Conservation (phyloP, 1,140 invertebrate genomes). For the Conopomorpha cramerella region DNA sequence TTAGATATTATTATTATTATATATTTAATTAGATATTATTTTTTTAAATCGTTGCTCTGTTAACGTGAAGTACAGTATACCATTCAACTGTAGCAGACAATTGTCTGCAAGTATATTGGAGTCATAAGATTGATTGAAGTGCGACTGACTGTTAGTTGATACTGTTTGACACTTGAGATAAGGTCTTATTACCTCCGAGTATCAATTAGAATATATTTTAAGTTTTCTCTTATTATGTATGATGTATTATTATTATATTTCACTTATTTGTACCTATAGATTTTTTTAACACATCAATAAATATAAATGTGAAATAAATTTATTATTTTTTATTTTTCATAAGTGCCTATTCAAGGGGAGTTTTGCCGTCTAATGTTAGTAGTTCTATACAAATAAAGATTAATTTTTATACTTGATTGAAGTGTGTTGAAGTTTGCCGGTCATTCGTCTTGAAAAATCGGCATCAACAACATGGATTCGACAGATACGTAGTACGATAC, state of each 20-base stretch:
- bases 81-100: too few species aligned
- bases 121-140: conserved; percentile 22
- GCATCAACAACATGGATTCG: too few species aligned
- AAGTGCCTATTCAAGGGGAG: too few species aligned
- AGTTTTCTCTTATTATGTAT: conserved; percentile 25
- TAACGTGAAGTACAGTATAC: too few species aligned
- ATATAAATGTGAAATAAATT: conserved; percentile 50
- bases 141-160: conserved; percentile 51
- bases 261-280: conserved; percentile 58
- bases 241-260: conserved; percentile 46
- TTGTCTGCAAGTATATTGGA: too few species aligned
- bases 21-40: conserved; percentile 24
- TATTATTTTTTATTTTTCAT: conserved; percentile 28
- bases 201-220: conserved; percentile 55
- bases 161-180: conserved; percentile 38
- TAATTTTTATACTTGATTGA: too few species aligned
- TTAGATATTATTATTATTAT: conserved; percentile 34
- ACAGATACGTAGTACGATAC: too few species aligned
- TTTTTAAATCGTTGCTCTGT: conserved; percentile 39
- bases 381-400: too few species aligned
- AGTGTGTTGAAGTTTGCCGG: too few species aligned
- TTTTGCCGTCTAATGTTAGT: too few species aligned
- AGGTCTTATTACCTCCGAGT: conserved; percentile 59
- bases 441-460: too few species aligned
- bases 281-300: conserved; percentile 59